These are phyloP conservation scores for Tetragnatha versicolor DNA, from an alignment of 1,140 invertebrate genomes.

Conservation along the genomic window DNA sequence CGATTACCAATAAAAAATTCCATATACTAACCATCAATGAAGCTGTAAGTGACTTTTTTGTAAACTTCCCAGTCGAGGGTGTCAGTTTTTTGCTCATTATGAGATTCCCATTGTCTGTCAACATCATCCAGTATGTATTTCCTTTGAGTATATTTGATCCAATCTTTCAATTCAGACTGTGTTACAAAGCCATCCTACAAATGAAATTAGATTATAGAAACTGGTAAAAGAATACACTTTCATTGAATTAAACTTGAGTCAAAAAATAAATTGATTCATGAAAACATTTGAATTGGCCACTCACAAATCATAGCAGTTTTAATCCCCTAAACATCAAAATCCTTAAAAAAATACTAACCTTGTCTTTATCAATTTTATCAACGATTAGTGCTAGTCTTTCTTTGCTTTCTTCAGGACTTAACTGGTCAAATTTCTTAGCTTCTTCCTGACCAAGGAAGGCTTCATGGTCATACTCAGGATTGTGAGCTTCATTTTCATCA, in stretches of 20 bases:
- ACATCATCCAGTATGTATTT: constrained; percentile 91
- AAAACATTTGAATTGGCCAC: too few species aligned
- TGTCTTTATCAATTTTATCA: constrained; percentile 84
- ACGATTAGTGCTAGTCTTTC: constrained; percentile 88
- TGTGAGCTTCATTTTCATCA: constrained; percentile 77
- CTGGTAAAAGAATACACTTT: neutral
- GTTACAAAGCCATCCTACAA: constrained; percentile 81
- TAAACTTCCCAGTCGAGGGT: constrained; percentile 86
- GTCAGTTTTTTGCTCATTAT: constrained; percentile 81
- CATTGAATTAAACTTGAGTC: neutral
- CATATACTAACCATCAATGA: constrained; percentile 73
- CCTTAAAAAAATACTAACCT: constrained; percentile 15
- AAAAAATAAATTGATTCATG: neutral
- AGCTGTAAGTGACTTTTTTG: constrained; percentile 82
- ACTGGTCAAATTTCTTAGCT: constrained; percentile 91
- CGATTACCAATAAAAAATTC: neutral
- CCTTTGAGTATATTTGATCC: constrained; percentile 94
- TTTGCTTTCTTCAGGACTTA: constrained; percentile 94
- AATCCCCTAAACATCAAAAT: neutral
- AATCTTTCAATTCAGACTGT: constrained; percentile 89
- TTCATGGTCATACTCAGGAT: constrained; percentile 95
- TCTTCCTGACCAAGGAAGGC: constrained; percentile 93
- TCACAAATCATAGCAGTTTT: too few species aligned
- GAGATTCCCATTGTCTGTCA: constrained; percentile 88
- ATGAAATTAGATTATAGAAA: neutral